Percentiles rank a stretch among this genome's conserved stretches.
These are phyloP conservation scores for Trichonephila inaurata DNA, from an alignment of 1,140 invertebrate genomes.

Conservation along the genomic window DNA sequence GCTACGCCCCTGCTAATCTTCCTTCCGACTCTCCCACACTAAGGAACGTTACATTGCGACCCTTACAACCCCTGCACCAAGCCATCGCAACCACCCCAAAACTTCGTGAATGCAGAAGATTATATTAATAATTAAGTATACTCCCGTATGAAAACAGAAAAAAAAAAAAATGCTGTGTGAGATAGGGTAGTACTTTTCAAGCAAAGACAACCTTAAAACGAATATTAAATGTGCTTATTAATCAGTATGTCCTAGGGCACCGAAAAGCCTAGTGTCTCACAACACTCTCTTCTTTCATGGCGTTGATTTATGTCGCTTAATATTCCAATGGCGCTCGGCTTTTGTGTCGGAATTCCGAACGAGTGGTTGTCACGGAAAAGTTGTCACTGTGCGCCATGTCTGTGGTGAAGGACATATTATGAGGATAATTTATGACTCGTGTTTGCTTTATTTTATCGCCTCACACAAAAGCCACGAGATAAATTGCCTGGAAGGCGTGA, in stretches of 20 bases:
- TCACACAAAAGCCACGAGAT: not conserved
- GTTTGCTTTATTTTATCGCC: constrained; percentile 45
- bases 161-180: too few species aligned
- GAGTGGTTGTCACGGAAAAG: constrained; percentile 8
- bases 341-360: constrained; percentile 40
- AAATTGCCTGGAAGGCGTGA: constrained; percentile 34
- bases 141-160: too few species aligned
- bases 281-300: not conserved
- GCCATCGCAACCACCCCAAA: too few species aligned
- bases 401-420: not conserved
- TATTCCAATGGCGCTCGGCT: not conserved
- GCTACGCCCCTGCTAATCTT: too few species aligned
- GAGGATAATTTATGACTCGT: constrained; percentile 12
- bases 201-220: too few species aligned
- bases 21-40: too few species aligned
- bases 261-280: not conserved
- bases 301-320: constrained; percentile 18
- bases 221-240: too few species aligned
- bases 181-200: too few species aligned
- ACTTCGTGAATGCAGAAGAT: too few species aligned
- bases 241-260: not conserved
- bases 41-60: too few species aligned
- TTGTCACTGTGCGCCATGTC: constrained; percentile 15
- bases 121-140: too few species aligned
- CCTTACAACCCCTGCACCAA: too few species aligned